Conservation (phyloP, 1,140 invertebrate species). For the Drosophila trapezifrons region DNA sequence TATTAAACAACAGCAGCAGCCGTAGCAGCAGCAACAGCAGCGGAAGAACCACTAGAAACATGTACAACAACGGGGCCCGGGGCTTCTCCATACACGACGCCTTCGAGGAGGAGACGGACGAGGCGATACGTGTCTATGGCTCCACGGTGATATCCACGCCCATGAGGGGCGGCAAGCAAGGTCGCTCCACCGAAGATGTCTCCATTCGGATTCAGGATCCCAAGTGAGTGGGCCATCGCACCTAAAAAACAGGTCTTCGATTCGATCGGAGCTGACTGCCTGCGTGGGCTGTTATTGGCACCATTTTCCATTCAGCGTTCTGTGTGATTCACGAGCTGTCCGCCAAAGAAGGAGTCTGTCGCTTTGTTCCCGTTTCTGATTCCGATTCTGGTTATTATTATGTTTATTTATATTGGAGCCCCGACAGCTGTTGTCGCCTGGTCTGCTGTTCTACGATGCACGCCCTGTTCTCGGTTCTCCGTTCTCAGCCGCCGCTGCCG, state of each 20-base stretch:
- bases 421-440: constrained; percentile 32
- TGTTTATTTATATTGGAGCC: constrained; percentile 20
- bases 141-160: constrained; percentile 87
- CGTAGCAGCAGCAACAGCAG: constrained; percentile 46
- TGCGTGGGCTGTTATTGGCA: constrained; percentile 54
- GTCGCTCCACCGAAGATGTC: constrained; percentile 83
- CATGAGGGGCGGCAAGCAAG: constrained; percentile 84
- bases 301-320: constrained; percentile 31
- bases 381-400: constrained; percentile 28
- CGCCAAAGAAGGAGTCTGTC: constrained; percentile 39
- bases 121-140: constrained; percentile 91
- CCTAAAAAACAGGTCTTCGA: constrained; percentile 37
- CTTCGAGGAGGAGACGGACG: constrained; percentile 92
- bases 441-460: constrained; percentile 26
- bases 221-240: constrained; percentile 67
- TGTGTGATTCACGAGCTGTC: constrained; percentile 21
- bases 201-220: constrained; percentile 84
- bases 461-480: constrained; percentile 3
- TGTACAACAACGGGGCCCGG: constrained; percentile 75
- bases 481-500: background rate
- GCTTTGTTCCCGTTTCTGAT: constrained; percentile 20
- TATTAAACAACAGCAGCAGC: constrained; percentile 58
- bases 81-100: constrained; percentile 92
- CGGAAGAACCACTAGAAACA: constrained; percentile 42
- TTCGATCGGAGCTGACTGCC: constrained; percentile 15